These are phyloP conservation scores for Hippolais icterina DNA, from an alignment of 2,113 vertebrate species.

Conservation along the genomic window DNA sequence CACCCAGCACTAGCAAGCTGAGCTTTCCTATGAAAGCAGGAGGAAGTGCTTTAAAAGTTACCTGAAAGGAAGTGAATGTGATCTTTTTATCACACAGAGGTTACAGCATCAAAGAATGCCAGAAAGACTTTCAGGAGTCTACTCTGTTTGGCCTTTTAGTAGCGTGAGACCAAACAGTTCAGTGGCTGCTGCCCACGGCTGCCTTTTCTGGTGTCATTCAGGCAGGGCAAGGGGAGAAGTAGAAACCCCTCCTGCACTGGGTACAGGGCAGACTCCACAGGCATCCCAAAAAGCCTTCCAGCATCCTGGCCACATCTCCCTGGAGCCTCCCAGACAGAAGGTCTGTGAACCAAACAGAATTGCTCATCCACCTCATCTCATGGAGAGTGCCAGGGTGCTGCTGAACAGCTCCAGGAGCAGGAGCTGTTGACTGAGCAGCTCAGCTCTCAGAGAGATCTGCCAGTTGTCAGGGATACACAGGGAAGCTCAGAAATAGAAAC, in stretches of 20 bases:
- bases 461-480: background rate
- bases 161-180: background rate
- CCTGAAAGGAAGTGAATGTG: background rate
- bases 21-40: background rate
- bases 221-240: background rate
- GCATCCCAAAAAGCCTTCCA: background rate
- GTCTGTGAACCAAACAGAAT: background rate
- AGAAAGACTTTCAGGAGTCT: background rate
- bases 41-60: conserved; percentile 23
- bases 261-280: background rate
- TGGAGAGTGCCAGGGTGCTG: background rate
- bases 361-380: background rate
- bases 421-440: background rate
- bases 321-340: background rate
- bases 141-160: background rate
- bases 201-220: background rate
- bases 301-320: background rate
- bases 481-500: background rate
- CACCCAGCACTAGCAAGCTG: background rate
- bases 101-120: background rate
- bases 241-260: background rate
- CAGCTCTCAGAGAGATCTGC: background rate
- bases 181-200: background rate
- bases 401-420: background rate
- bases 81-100: conserved; percentile 27